These are phyloP conservation scores for Betta splendens DNA, from an alignment of 2,797 vertebrate genomes.

Conservation along the genomic window DNA sequence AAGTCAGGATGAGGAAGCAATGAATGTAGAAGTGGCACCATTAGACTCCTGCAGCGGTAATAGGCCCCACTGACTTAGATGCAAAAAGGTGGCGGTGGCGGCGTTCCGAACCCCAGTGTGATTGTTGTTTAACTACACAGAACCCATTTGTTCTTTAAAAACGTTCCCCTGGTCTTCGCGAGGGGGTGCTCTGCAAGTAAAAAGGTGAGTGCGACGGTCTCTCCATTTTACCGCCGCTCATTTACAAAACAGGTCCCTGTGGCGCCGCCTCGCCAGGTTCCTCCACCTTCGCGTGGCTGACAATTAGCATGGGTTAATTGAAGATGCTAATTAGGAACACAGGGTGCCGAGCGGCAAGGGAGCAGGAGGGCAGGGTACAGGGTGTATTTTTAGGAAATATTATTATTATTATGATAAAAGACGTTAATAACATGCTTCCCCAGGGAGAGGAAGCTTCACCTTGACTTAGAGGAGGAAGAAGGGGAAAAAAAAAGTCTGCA, in stretches of 20 bases:
- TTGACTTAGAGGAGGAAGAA: conserved; percentile 77
- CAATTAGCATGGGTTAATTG: conserved; percentile 84
- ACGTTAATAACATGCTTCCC: conserved; percentile 80
- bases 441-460: conserved; percentile 75
- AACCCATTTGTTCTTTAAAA: conserved; percentile 30
- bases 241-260: conserved; percentile 69
- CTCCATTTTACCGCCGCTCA: conserved; percentile 44
- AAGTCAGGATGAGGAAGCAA: conserved; percentile 41
- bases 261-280: conserved; percentile 59
- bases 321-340: conserved; percentile 82
- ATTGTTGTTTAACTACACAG: conserved; percentile 48
- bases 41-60: conserved; percentile 71
- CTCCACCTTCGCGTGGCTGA: conserved; percentile 61
- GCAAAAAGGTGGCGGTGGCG: conserved; percentile 29
- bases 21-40: conserved; percentile 50
- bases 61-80: conserved; percentile 49
- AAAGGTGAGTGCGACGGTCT: conserved; percentile 32
- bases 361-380: conserved; percentile 66
- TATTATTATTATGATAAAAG: conserved; percentile 81
- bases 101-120: conserved; percentile 30
- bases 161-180: too few species aligned
- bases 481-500: conserved; percentile 60
- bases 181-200: too few species aligned
- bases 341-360: conserved; percentile 79
- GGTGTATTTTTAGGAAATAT: conserved; percentile 79